These are phyloP conservation scores for Dryococelus australis DNA, from an alignment of 2,888 invertebrate species.

Conservation along the genomic window DNA sequence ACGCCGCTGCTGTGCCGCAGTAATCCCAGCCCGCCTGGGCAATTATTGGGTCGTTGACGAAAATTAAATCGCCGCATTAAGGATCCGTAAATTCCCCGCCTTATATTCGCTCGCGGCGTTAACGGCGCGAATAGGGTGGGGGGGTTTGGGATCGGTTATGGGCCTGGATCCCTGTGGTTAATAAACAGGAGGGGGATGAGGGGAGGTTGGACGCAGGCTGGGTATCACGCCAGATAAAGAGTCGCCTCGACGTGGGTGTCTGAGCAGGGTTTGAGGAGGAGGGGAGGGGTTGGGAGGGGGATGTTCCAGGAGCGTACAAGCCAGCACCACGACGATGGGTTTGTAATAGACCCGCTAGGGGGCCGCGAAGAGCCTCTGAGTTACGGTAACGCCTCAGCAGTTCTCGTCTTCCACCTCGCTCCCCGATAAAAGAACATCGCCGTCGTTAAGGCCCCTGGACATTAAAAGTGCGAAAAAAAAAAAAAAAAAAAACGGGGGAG, in stretches of 20 bases:
- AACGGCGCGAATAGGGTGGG: neutral
- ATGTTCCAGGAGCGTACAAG: neutral
- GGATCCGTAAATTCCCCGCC: neutral
- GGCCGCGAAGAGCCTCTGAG: neutral
- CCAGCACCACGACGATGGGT: neutral
- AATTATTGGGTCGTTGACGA: conserved; percentile 44
- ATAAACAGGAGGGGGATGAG: conserved; percentile 25
- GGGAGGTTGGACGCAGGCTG: neutral
- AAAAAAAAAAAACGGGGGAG: neutral
- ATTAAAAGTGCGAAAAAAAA: neutral
- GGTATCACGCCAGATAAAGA: neutral
- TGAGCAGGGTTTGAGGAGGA: too few relatives aligned
- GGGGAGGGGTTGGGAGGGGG: too few relatives aligned
- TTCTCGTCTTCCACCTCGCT: neutral
- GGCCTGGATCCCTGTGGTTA: neutral
- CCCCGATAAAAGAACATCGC: neutral
- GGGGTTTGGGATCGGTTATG: neutral
- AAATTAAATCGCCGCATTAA: conserved; percentile 44
- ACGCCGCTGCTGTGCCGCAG: neutral
- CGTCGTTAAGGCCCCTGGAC: neutral
- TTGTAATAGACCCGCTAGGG: neutral
- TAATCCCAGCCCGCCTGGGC: conserved; percentile 22
- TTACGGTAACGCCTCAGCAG: neutral
- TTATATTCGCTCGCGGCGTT: conserved; percentile 13
- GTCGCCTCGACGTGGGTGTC: too few relatives aligned